Base-by-base conservation (phyloP, 2,797 vertebrate species). In the Channallabes apus region DNA sequence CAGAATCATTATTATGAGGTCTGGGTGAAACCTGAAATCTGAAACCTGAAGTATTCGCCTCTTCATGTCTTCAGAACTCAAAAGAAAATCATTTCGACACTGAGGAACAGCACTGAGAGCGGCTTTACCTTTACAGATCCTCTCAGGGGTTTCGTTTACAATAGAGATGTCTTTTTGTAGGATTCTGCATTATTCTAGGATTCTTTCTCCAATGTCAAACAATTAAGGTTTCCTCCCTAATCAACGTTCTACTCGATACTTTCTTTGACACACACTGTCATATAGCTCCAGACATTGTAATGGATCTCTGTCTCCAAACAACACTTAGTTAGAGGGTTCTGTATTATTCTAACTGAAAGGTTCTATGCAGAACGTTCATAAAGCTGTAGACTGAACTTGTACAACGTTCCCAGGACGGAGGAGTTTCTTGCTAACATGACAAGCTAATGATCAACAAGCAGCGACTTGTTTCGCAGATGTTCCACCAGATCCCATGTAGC, bases 51-150 rank as follows among this genome's bases (percentile, higher is more conserved):
- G 20, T 82, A 59, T 27, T 75, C 54, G 51, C 29, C 78, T 54
- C 22, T 41, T 67, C 59, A 77, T 80, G 76, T 78, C 56, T 58
- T 24, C 29, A 58, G 54, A 77, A 58, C 46, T 75, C 27, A 59
- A 58, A 51, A 73, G 46, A 73, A 73, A 51, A n/a, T 51, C 71
- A 27, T 51, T 51, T 73, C 0, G 38, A 72, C 24, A 7, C 22
- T 15, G 24, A 72, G 69, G 69, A 72, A 51, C 38, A 72, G 6
- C 41, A 73, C 35, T 3, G 11, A 4, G 35, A 41, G 71, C 3
- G n/a, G 15, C 41, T 7, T 54, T 17, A 73, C 71, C 41, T 73
- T 7, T 17, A 27, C 20, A 27, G 41, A 51, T 51, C n/a, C 46
- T 51, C 1, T 72, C 24, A 7, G 14, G 12, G 12, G 41, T 27